phyloP scores from a whole-genome alignment of 2,113 vertebrate species.

The Camelus dromedarius region DNA sequence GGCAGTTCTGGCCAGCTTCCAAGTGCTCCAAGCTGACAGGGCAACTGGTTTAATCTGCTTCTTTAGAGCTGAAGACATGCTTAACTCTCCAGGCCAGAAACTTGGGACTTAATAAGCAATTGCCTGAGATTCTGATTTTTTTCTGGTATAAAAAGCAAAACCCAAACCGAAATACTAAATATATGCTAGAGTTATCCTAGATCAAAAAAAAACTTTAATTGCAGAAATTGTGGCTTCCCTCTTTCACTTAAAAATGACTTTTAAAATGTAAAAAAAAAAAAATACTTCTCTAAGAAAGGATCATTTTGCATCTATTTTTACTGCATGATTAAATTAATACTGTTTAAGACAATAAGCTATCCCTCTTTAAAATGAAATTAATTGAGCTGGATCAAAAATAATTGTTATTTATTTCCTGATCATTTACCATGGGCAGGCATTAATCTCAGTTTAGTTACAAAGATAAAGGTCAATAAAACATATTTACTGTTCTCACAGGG shows the following conservation, averaged over 20 bases:
- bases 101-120: not conserved
- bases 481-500: not conserved
- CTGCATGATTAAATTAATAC: not conserved
- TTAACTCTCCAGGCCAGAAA: not conserved
- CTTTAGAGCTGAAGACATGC: not conserved
- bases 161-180: not conserved
- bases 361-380: slow-evolving; percentile 30
- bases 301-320: not conserved
- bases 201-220: not conserved
- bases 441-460: slow-evolving; percentile 15
- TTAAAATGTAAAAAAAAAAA: not conserved
- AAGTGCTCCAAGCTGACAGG: not conserved
- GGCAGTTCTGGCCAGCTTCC: slow-evolving; percentile 69
- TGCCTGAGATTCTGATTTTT: not conserved
- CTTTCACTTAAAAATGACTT: not conserved
- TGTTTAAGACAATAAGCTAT: slow-evolving; percentile 5
- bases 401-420: not conserved
- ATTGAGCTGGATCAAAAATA: not conserved
- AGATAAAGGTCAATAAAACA: slow-evolving; percentile 9
- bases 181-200: not conserved
- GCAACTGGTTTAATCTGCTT: slow-evolving; percentile 5
- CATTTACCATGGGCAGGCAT: not conserved
- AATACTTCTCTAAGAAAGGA: not conserved
- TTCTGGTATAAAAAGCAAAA: not conserved
- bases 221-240: not conserved